Evolutionary conservation across 2,113 vertebrate genomes (phyloP).

Genomic region (Pampusana beccarii): DNA sequence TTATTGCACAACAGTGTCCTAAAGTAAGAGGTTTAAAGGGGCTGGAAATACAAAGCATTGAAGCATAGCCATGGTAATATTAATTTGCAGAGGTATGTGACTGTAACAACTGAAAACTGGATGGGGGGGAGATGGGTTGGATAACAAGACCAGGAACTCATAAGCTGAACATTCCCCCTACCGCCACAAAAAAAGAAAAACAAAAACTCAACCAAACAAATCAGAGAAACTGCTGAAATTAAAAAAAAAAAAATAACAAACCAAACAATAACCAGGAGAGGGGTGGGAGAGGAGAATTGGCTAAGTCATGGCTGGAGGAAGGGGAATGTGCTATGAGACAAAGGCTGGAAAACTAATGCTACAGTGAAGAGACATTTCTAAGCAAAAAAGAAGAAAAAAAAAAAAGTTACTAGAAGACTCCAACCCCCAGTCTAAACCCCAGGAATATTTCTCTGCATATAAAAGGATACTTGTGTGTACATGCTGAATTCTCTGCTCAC

Average conservation of each 20-base stretch:
- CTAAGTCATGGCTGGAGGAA: background rate
- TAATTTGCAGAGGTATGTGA: background rate
- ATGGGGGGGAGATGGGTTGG: background rate
- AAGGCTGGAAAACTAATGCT: background rate
- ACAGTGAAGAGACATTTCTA: background rate
- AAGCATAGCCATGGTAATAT: background rate
- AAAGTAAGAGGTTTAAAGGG: constrained; percentile 29
- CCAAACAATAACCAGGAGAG: background rate
- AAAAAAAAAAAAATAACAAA: background rate
- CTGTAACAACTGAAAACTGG: background rate
- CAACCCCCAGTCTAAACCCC: background rate
- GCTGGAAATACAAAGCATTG: constrained; percentile 15
- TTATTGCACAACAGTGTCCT: constrained; percentile 21
- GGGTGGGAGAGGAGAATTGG: background rate
- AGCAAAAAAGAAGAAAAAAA: background rate
- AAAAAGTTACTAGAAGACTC: background rate
- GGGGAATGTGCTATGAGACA: background rate
- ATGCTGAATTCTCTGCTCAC: background rate
- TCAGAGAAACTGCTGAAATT: background rate
- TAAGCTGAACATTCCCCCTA: background rate
- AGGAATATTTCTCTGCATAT: background rate
- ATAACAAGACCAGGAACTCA: background rate
- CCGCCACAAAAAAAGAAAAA: background rate
- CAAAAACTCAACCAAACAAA: background rate
- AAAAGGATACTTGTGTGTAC: background rate